These are phyloP conservation scores for Bothrops jararaca DNA, from an alignment of 2,113 vertebrate genomes.

Conservation along the genomic window DNA sequence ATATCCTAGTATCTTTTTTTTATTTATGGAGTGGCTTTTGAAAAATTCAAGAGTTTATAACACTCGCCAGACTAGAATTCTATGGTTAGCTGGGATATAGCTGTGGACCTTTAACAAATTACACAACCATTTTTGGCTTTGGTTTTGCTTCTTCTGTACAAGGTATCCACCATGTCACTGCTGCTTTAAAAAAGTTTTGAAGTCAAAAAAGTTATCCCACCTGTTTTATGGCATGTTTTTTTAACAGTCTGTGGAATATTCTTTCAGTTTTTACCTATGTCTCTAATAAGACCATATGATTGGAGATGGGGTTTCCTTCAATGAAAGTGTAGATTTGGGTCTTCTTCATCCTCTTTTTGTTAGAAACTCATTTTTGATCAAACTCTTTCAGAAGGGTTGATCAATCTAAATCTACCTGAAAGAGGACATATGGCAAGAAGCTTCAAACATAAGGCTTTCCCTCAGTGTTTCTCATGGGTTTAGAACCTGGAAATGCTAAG, in stretches of 20 bases:
- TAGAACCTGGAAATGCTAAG: not conserved
- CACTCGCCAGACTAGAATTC: not conserved
- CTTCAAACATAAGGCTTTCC: not conserved
- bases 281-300: not conserved
- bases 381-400: not conserved
- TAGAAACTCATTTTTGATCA: not conserved
- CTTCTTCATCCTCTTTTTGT: not conserved
- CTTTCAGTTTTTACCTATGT: not conserved
- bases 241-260: not conserved
- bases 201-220: not conserved
- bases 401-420: not conserved
- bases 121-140: not conserved
- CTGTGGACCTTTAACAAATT: not conserved
- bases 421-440: not conserved
- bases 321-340: not conserved
- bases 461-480: not conserved
- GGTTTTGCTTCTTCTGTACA: no score
- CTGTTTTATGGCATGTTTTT: not conserved
- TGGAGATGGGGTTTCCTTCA: not conserved
- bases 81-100: not conserved
- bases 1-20: not conserved
- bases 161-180: no score
- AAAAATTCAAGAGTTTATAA: not conserved
- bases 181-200: no score
- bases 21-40: not conserved